Conservation (phyloP, 37 sponge, comb jelly and placozoan genomes). For the Lycopodina hypogea region DNA sequence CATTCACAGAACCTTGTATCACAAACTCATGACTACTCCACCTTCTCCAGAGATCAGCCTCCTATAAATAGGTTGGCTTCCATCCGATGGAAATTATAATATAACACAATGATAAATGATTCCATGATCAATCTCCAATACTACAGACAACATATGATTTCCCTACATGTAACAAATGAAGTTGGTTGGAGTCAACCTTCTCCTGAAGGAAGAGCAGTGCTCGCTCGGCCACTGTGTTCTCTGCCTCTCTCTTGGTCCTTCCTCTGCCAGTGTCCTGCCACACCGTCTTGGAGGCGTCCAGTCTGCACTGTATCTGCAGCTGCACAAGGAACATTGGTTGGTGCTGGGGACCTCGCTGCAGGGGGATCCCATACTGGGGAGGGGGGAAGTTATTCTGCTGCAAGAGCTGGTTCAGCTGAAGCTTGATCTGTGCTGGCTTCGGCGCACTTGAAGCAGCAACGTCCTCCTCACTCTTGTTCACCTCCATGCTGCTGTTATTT, state of each 20-base stretch:
- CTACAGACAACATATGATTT: too few relatives aligned
- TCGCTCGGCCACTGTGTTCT: conserved; percentile 28
- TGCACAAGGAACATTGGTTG: conserved; percentile 5
- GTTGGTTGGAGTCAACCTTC: not conserved
- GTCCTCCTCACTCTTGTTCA: too few relatives aligned
- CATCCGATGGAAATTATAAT: too few relatives aligned
- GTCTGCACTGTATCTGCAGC: not conserved
- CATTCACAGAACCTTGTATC: too few relatives aligned
- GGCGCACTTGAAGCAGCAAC: too few relatives aligned
- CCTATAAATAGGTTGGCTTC: too few relatives aligned
- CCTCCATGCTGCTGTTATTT: too few relatives aligned
- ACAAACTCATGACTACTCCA: too few relatives aligned
- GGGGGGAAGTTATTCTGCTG: conserved; percentile 23
- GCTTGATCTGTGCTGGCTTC: not conserved
- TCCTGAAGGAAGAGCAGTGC: conserved; percentile 1
- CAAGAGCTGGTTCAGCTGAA: conserved; percentile 10
- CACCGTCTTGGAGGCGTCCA: not conserved
- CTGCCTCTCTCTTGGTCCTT: conserved; percentile 44
- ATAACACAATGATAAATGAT: too few relatives aligned
- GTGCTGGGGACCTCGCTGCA: conserved; percentile 19
- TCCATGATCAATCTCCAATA: too few relatives aligned
- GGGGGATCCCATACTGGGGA: not conserved
- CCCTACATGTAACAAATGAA: not conserved
- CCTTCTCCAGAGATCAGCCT: too few relatives aligned
- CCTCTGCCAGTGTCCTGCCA: conserved; percentile 13